phyloP scores from a whole-genome alignment of 2,113 vertebrate species.

The Oncorhynchus clarkii region DNA sequence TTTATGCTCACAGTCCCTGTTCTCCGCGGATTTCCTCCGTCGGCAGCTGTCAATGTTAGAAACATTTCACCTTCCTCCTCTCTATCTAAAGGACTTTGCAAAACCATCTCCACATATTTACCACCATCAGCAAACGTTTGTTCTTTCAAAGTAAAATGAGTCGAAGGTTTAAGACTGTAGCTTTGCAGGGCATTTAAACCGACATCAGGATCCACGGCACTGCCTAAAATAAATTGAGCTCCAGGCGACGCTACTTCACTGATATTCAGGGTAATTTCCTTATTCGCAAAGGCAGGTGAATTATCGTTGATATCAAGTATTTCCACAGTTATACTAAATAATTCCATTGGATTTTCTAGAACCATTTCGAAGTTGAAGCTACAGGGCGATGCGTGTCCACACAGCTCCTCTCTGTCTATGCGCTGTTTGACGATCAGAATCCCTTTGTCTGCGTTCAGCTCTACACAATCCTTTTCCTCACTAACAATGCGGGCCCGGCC shows the following conservation, averaged over 20 bases:
- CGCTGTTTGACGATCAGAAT: background rate
- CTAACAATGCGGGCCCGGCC: background rate
- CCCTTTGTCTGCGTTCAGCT: background rate
- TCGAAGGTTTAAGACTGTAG: background rate
- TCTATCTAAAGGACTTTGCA: slow-evolving; percentile 5
- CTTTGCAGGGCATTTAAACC: slow-evolving; percentile 18
- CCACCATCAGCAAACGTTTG: background rate
- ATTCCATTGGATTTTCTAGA: slow-evolving; percentile 7
- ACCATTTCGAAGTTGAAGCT: background rate
- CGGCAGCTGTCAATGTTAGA: slow-evolving; percentile 10
- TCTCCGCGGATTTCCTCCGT: slow-evolving; percentile 17
- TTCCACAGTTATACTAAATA: slow-evolving; percentile 2
- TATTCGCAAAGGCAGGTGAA: background rate
- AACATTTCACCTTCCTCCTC: background rate
- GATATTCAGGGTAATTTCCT: background rate
- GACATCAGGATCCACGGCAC: slow-evolving; percentile 5
- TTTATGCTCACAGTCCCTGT: slow-evolving; percentile 6
- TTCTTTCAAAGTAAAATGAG: slow-evolving; percentile 3
- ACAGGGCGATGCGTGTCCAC: background rate
- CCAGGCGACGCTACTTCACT: background rate
- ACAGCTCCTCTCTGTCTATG: background rate
- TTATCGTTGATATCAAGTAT: slow-evolving; percentile 1
- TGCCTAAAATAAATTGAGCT: slow-evolving; percentile 10
- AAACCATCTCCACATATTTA: slow-evolving; percentile 18
- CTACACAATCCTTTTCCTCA: background rate